These are phyloP conservation scores for Patagioenas fasciata DNA, from an alignment of 2,113 vertebrate genomes.

Conservation along the genomic window DNA sequence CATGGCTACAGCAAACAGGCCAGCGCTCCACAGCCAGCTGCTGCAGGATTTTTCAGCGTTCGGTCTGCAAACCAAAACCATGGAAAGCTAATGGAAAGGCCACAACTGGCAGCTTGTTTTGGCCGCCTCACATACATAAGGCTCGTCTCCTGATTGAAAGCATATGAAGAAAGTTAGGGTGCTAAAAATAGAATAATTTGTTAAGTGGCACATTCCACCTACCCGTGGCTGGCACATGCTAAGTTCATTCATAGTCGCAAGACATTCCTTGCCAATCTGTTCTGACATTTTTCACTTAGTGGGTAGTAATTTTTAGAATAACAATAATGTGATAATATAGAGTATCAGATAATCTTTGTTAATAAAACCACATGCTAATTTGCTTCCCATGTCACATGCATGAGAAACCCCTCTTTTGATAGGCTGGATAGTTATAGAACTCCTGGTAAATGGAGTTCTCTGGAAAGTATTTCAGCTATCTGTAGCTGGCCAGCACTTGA, in stretches of 20 bases:
- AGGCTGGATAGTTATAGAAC: not conserved
- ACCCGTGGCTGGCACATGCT: conserved; percentile 22
- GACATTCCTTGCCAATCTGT: not conserved
- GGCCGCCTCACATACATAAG: not conserved
- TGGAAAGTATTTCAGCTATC: conserved; percentile 49
- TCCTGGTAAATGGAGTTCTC: not conserved
- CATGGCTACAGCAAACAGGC: conserved; percentile 49
- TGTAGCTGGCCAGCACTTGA: conserved; percentile 34
- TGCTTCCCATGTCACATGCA: not conserved
- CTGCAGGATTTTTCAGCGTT: not conserved
- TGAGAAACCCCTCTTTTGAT: not conserved
- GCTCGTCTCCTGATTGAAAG: conserved; percentile 25
- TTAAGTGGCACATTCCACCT: conserved; percentile 48
- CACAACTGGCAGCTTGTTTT: conserved; percentile 22
- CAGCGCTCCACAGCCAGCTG: conserved; percentile 30
- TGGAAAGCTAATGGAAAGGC: conserved; percentile 44
- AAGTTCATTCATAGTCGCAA: conserved; percentile 49
- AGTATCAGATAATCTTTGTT: not conserved
- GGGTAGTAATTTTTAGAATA: not conserved
- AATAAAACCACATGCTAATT: not conserved
- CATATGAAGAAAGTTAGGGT: conserved; percentile 6
- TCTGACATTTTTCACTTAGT: not conserved
- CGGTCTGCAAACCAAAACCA: not conserved
- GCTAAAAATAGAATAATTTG: conserved; percentile 62
- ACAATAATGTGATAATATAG: not conserved